A percentile compares a stretch with the other conserved stretches of the same genome.
Conservation (phyloP, 2,797 vertebrate species). For the Darevskia mixta region DNA sequence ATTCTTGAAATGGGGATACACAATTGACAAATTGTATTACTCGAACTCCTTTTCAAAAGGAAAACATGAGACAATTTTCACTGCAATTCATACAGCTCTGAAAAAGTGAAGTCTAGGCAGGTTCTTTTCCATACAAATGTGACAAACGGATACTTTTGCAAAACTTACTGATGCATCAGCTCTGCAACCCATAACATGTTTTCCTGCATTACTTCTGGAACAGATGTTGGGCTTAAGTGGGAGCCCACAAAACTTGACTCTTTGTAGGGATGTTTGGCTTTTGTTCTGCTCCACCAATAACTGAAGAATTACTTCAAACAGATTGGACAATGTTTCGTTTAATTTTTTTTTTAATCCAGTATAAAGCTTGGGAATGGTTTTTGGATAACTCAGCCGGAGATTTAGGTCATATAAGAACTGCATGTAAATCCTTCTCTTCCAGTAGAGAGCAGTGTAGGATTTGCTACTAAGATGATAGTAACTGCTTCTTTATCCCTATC, state of each 20-base stretch:
- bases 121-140: neutral
- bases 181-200: neutral
- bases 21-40: neutral
- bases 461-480: conserved; percentile 43
- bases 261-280: neutral
- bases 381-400: neutral
- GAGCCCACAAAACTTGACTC: neutral
- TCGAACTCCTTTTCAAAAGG: neutral
- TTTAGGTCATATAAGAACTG: neutral
- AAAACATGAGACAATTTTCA: neutral
- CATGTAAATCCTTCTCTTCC: conserved; percentile 59
- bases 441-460: conserved; percentile 80
- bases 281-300: neutral
- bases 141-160: neutral
- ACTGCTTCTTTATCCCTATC: conserved; percentile 35
- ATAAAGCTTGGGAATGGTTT: neutral
- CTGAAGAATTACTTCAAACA: neutral
- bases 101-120: neutral
- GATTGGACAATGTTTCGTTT: neutral
- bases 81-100: neutral
- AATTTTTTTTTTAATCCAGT: neutral
- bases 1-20: neutral
- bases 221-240: neutral
- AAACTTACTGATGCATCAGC: neutral
- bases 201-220: neutral